Evolutionary conservation across 2,888 invertebrate species (phyloP).

Genomic region (Lithophane ornitopus): DNA sequence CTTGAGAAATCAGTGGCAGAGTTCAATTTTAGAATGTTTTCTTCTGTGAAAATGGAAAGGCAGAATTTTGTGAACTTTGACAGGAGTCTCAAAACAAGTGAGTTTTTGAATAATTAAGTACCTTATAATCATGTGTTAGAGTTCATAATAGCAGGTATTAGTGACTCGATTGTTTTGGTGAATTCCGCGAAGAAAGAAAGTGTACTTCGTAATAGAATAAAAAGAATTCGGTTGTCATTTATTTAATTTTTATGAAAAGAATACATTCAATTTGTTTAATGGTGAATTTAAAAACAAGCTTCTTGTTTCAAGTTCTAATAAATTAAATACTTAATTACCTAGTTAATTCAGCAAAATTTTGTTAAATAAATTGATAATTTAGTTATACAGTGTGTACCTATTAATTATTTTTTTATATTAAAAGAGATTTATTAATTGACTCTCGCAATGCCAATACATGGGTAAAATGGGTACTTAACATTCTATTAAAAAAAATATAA

Average conservation of each 20-base stretch:
- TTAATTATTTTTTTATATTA: neutral
- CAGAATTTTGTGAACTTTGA: slow-evolving; percentile 43
- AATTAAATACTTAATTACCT: too few species aligned
- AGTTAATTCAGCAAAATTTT: too few species aligned
- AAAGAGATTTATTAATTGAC: neutral
- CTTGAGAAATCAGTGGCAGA: slow-evolving; percentile 21
- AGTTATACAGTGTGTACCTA: too few species aligned
- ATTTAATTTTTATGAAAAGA: neutral
- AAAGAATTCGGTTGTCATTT: neutral
- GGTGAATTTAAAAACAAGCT: neutral
- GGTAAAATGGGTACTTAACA: too few species aligned
- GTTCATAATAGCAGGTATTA: neutral
- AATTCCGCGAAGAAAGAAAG: neutral
- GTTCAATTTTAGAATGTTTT: slow-evolving; percentile 35
- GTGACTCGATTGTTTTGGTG: neutral
- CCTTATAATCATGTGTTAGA: neutral
- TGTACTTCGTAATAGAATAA: neutral
- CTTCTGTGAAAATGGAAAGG: slow-evolving; percentile 44
- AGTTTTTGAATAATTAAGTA: slow-evolving; percentile 25
- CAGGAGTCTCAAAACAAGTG: slow-evolving; percentile 23
- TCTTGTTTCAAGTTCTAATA: neutral
- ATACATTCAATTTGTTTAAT: neutral
- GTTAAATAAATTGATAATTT: too few species aligned
- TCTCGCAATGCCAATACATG: neutral
- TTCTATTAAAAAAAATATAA: neutral